Conservation (phyloP, 2,888 invertebrate species). For the Macrophya annulata region DNA sequence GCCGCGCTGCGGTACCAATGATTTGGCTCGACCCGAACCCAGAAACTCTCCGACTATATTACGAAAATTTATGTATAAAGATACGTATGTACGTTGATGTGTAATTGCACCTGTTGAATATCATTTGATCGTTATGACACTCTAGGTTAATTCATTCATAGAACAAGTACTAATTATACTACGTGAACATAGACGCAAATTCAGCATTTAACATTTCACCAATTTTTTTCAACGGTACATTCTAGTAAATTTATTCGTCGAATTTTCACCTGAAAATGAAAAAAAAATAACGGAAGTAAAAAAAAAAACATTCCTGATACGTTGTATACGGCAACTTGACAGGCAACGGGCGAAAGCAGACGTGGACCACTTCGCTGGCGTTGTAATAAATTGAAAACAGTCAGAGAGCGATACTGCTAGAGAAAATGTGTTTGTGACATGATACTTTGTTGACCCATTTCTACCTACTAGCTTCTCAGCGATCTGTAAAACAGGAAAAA, state of each 20-base stretch:
- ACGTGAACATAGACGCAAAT: background rate
- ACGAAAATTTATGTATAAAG: conserved; percentile 16
- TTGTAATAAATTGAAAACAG: conserved; percentile 66
- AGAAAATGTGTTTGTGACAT: conserved; percentile 35
- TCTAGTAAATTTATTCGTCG: background rate
- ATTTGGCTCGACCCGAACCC: conserved; percentile 1
- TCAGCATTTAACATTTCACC: background rate
- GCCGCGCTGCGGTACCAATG: background rate
- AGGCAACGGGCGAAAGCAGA: conserved; percentile 50
- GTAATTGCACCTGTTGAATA: conserved; percentile 53
- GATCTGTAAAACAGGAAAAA: conserved; percentile 37
- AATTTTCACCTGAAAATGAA: background rate
- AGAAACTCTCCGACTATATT: conserved; percentile 5
- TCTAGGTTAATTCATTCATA: conserved; percentile 10
- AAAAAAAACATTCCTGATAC: conserved; percentile 2
- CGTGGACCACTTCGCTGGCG: conserved; percentile 62
- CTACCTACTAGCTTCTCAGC: background rate
- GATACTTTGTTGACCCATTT: conserved; percentile 47
- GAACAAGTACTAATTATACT: background rate
- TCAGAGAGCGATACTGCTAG: background rate
- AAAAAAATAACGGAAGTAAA: background rate
- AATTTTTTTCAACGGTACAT: background rate
- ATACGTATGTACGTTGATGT: conserved; percentile 20
- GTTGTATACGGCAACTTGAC: background rate
- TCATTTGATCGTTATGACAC: background rate